phyloP scores from a whole-genome alignment of 2,797 vertebrate species.

The Ataeniobius toweri region DNA sequence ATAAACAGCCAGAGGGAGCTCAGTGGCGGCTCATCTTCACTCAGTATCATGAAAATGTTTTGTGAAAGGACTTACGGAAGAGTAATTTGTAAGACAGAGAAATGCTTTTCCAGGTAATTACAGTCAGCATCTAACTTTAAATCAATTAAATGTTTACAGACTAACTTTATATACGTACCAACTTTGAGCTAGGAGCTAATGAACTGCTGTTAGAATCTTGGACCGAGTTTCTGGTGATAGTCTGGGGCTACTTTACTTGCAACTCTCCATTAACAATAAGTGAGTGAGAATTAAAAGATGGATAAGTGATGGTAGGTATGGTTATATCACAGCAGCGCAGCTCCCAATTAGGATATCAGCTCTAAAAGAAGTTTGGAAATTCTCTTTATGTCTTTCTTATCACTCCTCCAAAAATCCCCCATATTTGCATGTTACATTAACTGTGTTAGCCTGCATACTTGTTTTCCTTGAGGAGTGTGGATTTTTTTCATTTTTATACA shows the following conservation, averaged over 20 bases:
- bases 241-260: too few species aligned
- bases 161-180: background rate
- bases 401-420: background rate
- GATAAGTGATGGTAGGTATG: too few species aligned
- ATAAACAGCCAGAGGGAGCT: background rate
- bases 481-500: background rate
- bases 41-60: background rate
- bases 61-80: background rate
- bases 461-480: too few species aligned
- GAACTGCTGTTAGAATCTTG: background rate
- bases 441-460: background rate
- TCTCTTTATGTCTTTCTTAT: background rate
- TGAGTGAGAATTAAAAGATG: too few species aligned
- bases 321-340: too few species aligned
- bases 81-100: background rate
- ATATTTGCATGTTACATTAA: background rate
- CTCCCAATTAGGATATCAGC: too few species aligned
- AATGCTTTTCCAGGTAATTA: background rate
- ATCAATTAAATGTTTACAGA: background rate
- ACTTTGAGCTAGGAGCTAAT: conserved; percentile 2
- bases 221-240: background rate
- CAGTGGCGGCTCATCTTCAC: background rate
- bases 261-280: too few species aligned
- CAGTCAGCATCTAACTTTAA: background rate
- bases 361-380: background rate